Evolutionary conservation across 2,113 vertebrate genomes (phyloP), one percentile per base, ranked within the genome.

Genomic region (Sapayoa aenigma): DNA sequence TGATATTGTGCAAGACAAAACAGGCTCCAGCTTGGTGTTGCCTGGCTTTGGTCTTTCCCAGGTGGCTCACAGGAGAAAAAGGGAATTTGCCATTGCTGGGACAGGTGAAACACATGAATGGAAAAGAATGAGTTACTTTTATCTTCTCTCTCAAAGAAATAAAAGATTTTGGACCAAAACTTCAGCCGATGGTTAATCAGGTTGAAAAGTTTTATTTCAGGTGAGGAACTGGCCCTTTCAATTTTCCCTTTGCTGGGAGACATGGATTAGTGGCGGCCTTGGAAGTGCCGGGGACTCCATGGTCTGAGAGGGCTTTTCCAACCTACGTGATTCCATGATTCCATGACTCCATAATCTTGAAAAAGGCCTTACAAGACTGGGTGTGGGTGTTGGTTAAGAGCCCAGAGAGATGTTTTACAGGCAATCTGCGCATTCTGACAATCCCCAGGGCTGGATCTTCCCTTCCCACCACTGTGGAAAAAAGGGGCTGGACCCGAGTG

Each of bases 401-500:
- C 1, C n/a, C 19, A 50, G 49, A 53, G 24, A 67, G 47, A 5
- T 79, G 33, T 20, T 76, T 59, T 12, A 65, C 62, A 28, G 59
- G 56, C 42, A 59, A 69, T 20, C 52, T 49, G 66, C 47, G 18
- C 31, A 2, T 19, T 49, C 49, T 67, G 73, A 37, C 71, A 37
- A 56, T 13, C 23, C 21, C 9, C 1, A 1, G 1, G 7, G 10
- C 3, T 46, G 6, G 8, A 33, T 58, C 52, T 47, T 33, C 33
- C 69, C 30, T 55, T n/a, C 37, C 69, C n/a, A 31, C 2, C 25
- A 63, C 55, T 15, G 3, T 0, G 12, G n/a, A 35, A 41, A 58
- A 41, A 50, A 3, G 22, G 28, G 42, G 33, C 53, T 49, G 74
- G 49, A 68, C 8, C 5, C 4, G 13, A 11, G 47, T 69, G 69